phyloP scores from a whole-genome alignment of 1,140 invertebrate species.

The Cydia splendana region DNA sequence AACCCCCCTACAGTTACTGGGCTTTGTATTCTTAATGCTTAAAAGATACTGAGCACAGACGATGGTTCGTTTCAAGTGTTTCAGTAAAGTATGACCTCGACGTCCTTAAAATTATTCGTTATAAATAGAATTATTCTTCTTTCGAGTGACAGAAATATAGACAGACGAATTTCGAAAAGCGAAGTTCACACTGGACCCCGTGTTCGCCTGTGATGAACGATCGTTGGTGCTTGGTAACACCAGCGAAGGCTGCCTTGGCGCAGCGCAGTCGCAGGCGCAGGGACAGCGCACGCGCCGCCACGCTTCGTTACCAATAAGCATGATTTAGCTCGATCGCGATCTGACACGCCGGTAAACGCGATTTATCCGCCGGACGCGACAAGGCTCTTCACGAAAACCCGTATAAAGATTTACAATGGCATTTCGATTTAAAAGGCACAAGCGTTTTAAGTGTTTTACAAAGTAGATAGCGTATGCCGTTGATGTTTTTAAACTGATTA shows the following conservation, averaged over 20 bases:
- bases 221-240: not conserved
- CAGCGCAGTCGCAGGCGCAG: not conserved
- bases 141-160: too few relatives aligned
- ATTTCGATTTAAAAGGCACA: slow-evolving; percentile 38
- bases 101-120: too few relatives aligned
- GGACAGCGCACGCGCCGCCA: slow-evolving; percentile 51
- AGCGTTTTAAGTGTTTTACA: slow-evolving; percentile 38
- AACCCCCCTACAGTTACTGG: not conserved
- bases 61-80: slow-evolving; percentile 1
- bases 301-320: slow-evolving; percentile 66
- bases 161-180: too few relatives aligned
- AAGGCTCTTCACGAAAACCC: slow-evolving; percentile 8
- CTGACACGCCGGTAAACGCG: slow-evolving; percentile 41
- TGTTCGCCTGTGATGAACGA: not conserved
- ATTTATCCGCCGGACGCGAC: slow-evolving; percentile 14
- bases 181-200: not conserved
- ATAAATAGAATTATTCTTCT: too few relatives aligned
- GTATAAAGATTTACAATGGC: slow-evolving; percentile 13
- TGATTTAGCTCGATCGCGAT: slow-evolving; percentile 57
- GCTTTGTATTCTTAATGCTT: too few relatives aligned
- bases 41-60: not conserved
- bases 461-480: slow-evolving; percentile 31
- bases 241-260: not conserved
- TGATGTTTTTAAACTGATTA: too few relatives aligned
- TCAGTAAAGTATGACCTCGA: not conserved